These are phyloP conservation scores for Heliconius ismenius DNA, from an alignment of 2,888 invertebrate species.

Conservation along the genomic window DNA sequence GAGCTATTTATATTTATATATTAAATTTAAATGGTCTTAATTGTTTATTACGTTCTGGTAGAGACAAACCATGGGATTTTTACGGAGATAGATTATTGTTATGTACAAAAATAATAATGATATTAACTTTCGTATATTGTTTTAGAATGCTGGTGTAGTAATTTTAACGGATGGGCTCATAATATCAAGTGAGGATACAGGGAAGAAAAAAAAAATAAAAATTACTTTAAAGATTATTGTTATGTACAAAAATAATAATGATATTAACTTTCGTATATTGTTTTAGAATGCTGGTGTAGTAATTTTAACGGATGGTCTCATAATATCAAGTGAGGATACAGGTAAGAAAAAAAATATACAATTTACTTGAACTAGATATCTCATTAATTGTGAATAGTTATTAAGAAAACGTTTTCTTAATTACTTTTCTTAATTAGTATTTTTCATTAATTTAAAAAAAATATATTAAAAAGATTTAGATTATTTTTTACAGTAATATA, in stretches of 20 bases:
- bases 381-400: too few relatives aligned
- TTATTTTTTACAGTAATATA: too few relatives aligned
- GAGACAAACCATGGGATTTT: background rate
- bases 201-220: constrained; percentile 77
- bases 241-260: background rate
- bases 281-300: constrained; percentile 89
- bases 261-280: constrained; percentile 38
- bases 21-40: background rate
- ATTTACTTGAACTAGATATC: too few relatives aligned
- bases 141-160: constrained; percentile 88
- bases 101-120: background rate
- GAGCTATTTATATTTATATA: background rate
- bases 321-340: constrained; percentile 82
- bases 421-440: too few relatives aligned
- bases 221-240: too few relatives aligned
- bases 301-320: constrained; percentile 87
- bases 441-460: too few relatives aligned
- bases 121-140: constrained; percentile 47
- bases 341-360: constrained; percentile 72
- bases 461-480: too few relatives aligned
- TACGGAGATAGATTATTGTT: background rate
- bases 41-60: background rate
- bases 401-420: too few relatives aligned
- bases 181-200: constrained; percentile 80
- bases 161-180: constrained; percentile 88